Evolutionary conservation across 2,888 invertebrate genomes (phyloP).

Genomic region (Tigriopus californicus): DNA sequence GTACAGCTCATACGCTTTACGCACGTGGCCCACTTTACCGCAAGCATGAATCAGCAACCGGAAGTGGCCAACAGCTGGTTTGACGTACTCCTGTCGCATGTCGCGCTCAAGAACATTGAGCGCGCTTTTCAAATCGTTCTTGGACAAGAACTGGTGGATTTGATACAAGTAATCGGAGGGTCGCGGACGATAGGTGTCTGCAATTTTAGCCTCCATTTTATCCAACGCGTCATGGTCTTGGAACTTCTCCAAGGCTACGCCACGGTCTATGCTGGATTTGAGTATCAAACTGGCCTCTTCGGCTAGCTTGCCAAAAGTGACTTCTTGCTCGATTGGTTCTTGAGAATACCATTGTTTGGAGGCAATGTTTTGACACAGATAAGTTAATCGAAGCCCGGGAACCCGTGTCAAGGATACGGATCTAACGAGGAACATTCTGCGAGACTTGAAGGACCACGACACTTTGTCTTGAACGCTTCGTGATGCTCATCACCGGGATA

Average conservation of each 20-base stretch:
- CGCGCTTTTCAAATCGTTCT: constrained; percentile 39
- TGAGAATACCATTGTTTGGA: too few relatives aligned
- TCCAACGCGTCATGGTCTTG: constrained; percentile 14
- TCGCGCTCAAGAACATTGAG: constrained; percentile 53
- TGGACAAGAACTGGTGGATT: not conserved
- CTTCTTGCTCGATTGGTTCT: too few relatives aligned
- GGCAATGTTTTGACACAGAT: too few relatives aligned
- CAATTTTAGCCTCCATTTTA: constrained; percentile 6
- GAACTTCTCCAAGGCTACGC: not conserved
- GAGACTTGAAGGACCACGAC: too few relatives aligned
- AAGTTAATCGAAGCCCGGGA: too few relatives aligned
- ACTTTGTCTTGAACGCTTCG: too few relatives aligned
- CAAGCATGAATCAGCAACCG: constrained; percentile 55
- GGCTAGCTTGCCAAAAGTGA: too few relatives aligned
- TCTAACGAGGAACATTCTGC: too few relatives aligned
- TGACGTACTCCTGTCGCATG: constrained; percentile 55
- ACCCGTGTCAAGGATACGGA: too few relatives aligned
- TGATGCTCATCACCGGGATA: too few relatives aligned
- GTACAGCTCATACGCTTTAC: constrained; percentile 64
- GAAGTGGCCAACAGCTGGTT: constrained; percentile 36
- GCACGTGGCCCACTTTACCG: constrained; percentile 60
- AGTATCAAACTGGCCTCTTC: too few relatives aligned
- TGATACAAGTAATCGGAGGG: not conserved
- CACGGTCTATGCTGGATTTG: too few relatives aligned
- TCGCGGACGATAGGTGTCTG: constrained; percentile 4